Conservation (phyloP, 1,140 invertebrate genomes). For the Oncopeltus fasciatus region DNA sequence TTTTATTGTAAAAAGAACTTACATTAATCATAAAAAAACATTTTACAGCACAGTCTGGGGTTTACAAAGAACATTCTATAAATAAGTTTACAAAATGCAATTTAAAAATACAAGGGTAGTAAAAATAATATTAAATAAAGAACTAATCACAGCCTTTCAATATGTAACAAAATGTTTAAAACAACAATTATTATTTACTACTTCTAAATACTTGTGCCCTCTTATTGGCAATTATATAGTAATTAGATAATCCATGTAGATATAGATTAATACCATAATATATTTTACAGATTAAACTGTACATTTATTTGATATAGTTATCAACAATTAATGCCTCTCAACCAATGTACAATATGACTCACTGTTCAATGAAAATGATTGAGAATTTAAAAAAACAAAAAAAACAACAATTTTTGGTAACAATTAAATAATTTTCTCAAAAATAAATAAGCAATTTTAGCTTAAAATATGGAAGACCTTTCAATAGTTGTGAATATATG, state of each 20-base stretch:
- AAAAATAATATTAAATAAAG: neutral
- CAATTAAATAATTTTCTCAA: neutral
- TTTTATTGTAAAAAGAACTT: constrained; percentile 5
- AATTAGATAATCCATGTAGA: neutral
- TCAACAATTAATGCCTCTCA: no score
- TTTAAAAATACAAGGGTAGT: neutral
- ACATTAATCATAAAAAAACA: neutral
- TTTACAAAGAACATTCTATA: neutral
- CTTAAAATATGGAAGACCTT: neutral
- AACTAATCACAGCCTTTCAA: constrained; percentile 6
- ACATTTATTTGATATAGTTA: no score
- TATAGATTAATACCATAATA: no score
- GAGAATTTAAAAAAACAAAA: no score
- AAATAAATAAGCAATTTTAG: neutral
- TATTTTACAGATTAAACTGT: no score
- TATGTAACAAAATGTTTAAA: neutral
- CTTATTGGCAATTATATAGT: neutral
- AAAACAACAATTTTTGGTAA: neutral
- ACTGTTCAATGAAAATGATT: no score
- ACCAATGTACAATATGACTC: no score
- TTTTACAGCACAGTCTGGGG: neutral
- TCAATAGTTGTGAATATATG: neutral
- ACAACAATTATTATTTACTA: neutral
- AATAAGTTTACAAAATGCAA: constrained; percentile 1
- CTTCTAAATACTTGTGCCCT: neutral